Evolutionary conservation across 92 coral and sea anemone genomes (phyloP), one percentile per base, ranked within the genome.

Genomic region (Epizoanthus fatuus): DNA sequence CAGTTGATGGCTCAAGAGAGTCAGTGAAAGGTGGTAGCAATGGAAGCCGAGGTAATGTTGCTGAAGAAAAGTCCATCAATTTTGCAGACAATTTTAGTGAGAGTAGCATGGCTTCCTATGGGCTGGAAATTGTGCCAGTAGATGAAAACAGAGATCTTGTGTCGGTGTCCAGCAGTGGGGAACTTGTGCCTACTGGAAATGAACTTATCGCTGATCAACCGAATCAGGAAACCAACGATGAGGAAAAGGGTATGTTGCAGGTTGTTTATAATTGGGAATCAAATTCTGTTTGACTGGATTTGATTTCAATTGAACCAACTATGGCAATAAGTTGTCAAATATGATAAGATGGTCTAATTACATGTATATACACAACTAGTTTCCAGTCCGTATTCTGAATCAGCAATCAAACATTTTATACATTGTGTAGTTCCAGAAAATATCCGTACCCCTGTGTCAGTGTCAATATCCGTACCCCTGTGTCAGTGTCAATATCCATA

Each of bases 131-230:
- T 72, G 86, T 91, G 13, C 95, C 93, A 13, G 80, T 55, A 14
- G 13, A 11, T 5, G 89, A 68, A 59, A 81, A 73, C 3, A 62
- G 84, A 71, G 83, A 86, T 58, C 11, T 83, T 14, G 15, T 80
- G 8, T 89, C 91, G 37, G 85, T 77, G 69, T 80, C 75, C 59
- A 85, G 93, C 60, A 82, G 83, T 45, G 81, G 85, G 29, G 91
- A 88, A 19, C 81, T 88, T 69, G 91, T 86, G 15, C 87, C 91
- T 68, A 54, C 51, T 37, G 74, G 52, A n/a, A 80, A 52, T n/a
- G 92, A 84, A 51, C 22, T 75, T 53, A 15, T 51, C 32, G 3
- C 83, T 63, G 67, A 3, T 63, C 74, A 66, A 15, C 68, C 13
- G 37, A 49, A 25, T 56, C 72, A 63, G 19, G 86, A 42, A 7